Evolutionary conservation across 23 tunicate genomes (phyloP).

Genomic region (Styela clava): DNA sequence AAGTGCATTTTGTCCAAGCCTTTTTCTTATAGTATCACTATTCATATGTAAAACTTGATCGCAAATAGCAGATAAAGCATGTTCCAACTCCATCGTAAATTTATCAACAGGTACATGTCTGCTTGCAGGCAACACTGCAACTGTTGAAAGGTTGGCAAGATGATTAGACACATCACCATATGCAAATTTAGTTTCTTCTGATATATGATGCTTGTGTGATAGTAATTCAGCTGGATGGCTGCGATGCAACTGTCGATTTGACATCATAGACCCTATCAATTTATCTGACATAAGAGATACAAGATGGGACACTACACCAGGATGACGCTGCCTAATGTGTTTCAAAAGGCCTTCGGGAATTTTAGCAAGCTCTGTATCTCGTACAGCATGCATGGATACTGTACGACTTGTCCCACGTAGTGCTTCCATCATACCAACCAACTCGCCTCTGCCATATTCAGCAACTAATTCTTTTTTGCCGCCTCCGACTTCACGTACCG

Average conservation of each 20-base stretch:
- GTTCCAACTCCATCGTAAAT: conserved; percentile 89
- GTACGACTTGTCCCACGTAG: conserved; percentile 59
- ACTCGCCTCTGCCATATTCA: conserved; percentile 92
- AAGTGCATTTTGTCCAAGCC: conserved; percentile 86
- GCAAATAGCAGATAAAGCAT: conserved; percentile 63
- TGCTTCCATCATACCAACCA: conserved; percentile 90
- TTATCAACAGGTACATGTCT: conserved; percentile 81
- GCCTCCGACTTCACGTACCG: conserved; percentile 45
- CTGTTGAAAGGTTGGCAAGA: conserved; percentile 94
- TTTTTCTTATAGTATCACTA: conserved; percentile 51
- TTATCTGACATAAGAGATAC: conserved; percentile 80
- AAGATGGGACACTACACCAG: conserved; percentile 74
- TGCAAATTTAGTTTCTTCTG: conserved; percentile 87
- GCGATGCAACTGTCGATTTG: conserved; percentile 20
- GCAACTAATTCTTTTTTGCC: conserved; percentile 89
- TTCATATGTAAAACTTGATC: conserved; percentile 57
- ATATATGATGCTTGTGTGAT: conserved; percentile 44
- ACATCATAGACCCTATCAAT: conserved; percentile 58
- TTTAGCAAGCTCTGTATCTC: conserved; percentile 97
- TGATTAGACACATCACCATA: conserved; percentile 97
- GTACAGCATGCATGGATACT: conserved; percentile 84
- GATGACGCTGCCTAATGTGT: conserved; percentile 85
- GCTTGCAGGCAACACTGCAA: conserved; percentile 85
- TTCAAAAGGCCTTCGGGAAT: conserved; percentile 93
- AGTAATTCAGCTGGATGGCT: conserved; percentile 41